Base-by-base conservation (phyloP, 2,888 invertebrate species). In the Leptinotarsa rubiginosa region DNA sequence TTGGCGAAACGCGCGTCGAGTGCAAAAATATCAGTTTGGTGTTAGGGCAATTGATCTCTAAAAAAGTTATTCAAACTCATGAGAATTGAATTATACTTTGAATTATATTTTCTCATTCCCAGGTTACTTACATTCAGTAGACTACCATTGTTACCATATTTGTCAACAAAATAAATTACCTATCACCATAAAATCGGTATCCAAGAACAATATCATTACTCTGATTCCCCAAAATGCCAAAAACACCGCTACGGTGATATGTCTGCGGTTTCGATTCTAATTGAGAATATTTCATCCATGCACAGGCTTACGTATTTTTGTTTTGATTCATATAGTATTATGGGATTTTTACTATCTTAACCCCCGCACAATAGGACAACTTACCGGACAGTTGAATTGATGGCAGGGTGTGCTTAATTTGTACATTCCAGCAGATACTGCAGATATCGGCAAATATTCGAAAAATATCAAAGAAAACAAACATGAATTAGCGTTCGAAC, bases 321-420 rank as follows among this genome's bases (percentile, higher is more conserved):
- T 67, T 78, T 66, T 75, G 73, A 65, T 67, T 70, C 69, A 73
- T 79, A 78, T 78, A 31, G 73, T 74, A 78, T 78, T 80, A 78
- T 67, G 76, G 76, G 77, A 73, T 78, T 77, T 77, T 79, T 76
- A 78, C 77, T 74, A 65, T 80, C 25, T 70, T 75, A 54, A 54
- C 47, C 76, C 74, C 65, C 75, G 75, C 77, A 62, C n/a, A 68
- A 64, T 22, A 73, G 80, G 80, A 80, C 80, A 79, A 80, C 78
- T 81, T 78, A 82, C 81, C 83, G 79, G 81, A 80, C 81, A 82
- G 75, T 82, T 81, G 81, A 83, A 83, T 82, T 81, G 81, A 83
- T 82, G 82, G 81, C 76, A 75, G 75, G 76, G 75, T 74, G 71
- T 73, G 75, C 70, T 74, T 76, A 78, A 81, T 80, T 81, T 81